Percentiles rank a stretch among this genome's conserved stretches.
These are phyloP conservation scores for Paramormyrops hopkinsi DNA, from an alignment of 2,797 vertebrate species.

Conservation along the genomic window DNA sequence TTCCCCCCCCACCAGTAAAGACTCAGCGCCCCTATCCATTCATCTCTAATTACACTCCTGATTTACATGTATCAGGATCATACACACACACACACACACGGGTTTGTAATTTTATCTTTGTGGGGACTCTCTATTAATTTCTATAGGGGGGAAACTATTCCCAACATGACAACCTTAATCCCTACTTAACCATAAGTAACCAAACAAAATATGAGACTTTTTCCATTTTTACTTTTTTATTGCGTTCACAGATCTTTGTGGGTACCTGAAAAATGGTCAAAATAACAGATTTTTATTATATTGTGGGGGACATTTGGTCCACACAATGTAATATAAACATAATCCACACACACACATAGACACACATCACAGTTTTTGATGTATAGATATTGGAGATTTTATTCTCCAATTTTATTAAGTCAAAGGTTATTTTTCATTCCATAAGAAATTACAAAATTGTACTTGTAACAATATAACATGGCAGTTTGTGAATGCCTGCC, in stretches of 20 bases:
- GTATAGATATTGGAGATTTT: not conserved
- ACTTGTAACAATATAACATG: not conserved
- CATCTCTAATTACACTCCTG: not conserved
- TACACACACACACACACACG: not conserved
- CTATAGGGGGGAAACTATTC: not conserved
- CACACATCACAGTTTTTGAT: not conserved
- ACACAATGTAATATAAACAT: not conserved
- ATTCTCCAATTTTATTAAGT: not conserved
- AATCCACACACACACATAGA: not conserved
- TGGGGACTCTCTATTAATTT: not conserved
- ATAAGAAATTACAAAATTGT: not conserved
- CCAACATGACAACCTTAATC: too few relatives aligned
- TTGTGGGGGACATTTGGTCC: not conserved
- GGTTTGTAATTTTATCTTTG: not conserved
- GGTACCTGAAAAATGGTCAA: not conserved
- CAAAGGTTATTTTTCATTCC: not conserved
- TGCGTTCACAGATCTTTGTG: not conserved
- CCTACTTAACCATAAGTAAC: too few relatives aligned
- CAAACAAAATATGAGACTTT: too few relatives aligned
- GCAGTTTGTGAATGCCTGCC: not conserved
- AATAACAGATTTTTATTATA: not conserved
- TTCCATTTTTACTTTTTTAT: not conserved
- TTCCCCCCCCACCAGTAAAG: not conserved
- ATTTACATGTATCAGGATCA: not conserved
- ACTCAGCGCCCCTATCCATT: not conserved